Evolutionary conservation across 2,113 vertebrate species (phyloP).

Genomic region (Tinamus guttatus): DNA sequence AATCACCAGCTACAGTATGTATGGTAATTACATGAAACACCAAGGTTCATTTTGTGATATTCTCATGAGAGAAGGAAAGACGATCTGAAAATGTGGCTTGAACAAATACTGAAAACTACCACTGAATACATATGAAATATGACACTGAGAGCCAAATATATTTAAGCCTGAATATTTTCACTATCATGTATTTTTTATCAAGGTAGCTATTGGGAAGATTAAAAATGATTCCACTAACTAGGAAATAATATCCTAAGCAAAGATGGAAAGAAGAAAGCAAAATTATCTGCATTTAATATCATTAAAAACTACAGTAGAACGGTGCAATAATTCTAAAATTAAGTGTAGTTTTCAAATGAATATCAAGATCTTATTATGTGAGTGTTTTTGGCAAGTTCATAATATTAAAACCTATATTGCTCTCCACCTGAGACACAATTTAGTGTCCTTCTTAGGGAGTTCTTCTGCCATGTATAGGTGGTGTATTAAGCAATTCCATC

Average conservation of each 20-base stretch:
- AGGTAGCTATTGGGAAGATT: not conserved
- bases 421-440: not conserved
- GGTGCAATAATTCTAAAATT: not conserved
- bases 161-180: not conserved
- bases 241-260: not conserved
- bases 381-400: accelerated
- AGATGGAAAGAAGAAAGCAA: not conserved
- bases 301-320: not conserved
- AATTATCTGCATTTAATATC: not conserved
- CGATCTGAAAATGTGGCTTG: not conserved
- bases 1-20: not conserved
- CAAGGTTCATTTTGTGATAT: not conserved
- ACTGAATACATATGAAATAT: too few species aligned
- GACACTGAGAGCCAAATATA: too few species aligned
- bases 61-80: not conserved
- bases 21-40: not conserved
- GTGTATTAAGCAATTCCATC: not conserved
- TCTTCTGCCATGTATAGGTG: not conserved
- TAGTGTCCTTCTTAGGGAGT: not conserved
- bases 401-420: not conserved
- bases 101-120: not conserved
- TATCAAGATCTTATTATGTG: not conserved
- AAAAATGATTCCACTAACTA: not conserved
- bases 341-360: not conserved
- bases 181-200: not conserved